Base-by-base conservation (phyloP, 2,888 invertebrate species). In the Strigamia crassipes region DNA sequence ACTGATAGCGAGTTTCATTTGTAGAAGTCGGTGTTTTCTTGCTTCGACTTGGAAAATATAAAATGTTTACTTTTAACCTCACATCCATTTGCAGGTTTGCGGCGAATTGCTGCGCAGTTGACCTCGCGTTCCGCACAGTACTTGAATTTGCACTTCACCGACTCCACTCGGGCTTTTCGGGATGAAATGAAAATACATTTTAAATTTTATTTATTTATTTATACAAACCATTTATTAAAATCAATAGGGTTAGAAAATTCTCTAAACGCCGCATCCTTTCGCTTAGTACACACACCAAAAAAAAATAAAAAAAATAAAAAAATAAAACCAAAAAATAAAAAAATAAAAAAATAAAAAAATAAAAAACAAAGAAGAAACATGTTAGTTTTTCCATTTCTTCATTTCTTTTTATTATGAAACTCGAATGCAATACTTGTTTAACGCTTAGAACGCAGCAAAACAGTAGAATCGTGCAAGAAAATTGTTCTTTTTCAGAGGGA, bases 61-160 rank as follows among this genome's bases (percentile, higher is more conserved):
- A 56, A 56, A 56, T 56, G 56, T 56, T 56, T 56, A 56, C 56
- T 56, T 56, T 56, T 56, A 56, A 56, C 56, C 56, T 56, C 56
- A 18, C 18, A 15, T 56, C 56, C 56, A 56, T 56, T 56, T 56
- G 56, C 56, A 56, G 56, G 56, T 56, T 56, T 56, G 56, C 56
- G 56, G 56, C 15, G 18, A 56, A 56, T 56, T 56, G 56, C n/a
- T n/a, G 56, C 21, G 56, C 56, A 18, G 56, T 56, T 56, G 56
- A 56, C 56, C 56, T 18, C 56, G 56, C 46, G 46, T 18, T 15
- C n/a, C 9, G 56, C 5, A 18, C 56, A 38, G 8, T 56, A 56
- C 56, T 56, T 18, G 56, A 56, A 56, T 56, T 56, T 56, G 56
- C 56, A 56, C 56, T 56, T 18, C 56, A 18, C 9, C 56, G 56